Base-by-base conservation (phyloP, 2,888 invertebrate genomes). In the Epiblema foenella region DNA sequence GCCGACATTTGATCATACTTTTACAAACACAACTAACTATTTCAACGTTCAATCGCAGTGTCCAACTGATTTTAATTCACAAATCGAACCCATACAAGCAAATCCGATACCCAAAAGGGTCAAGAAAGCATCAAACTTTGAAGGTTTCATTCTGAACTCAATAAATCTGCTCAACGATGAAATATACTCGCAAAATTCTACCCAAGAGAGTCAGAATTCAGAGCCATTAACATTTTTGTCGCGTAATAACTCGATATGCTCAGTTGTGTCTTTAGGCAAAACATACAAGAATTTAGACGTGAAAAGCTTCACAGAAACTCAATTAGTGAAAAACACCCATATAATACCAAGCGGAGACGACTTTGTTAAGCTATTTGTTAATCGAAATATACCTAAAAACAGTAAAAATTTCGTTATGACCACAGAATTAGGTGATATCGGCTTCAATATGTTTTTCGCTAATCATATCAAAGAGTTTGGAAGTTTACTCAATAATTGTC, bases 221-320 rank as follows among this genome's bases (percentile, higher is more conserved):
- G 72, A 72, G 17, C 73, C 73, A 3, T 75, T 73, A 17, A 37
- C 72, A 49, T 73, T 71, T 7, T 49, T 84, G 10, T 75, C 78
- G 8, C 69, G 79, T 10, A 79, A 77, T 39, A 78, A 78, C 54
- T 91, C 91, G 0, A 68, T 78, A 29, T 79, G 78, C 20, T 89
- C 91, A 0, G 83, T 89, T 0, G 71, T 73, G 0, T 86, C 89
- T 0, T 75, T 90, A 18, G 83, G 79, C 57, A 88, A 87, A 73
- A 84, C 83, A 0, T 92, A 90, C 59, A 89, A 86, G 77, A 85
- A 92, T 73, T 76, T 92, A 42, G 92, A 92, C 56, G 69, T 73
- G 7, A 85, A 85, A 64, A 90, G 90, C 75, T 85, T 83, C 72
- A 84, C 84, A 73, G 82, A 66, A 37, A 37, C 49, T 9, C 12